phyloP scores from a whole-genome alignment of 1,140 invertebrate genomes.

The Philotrypesis tridentata region DNA sequence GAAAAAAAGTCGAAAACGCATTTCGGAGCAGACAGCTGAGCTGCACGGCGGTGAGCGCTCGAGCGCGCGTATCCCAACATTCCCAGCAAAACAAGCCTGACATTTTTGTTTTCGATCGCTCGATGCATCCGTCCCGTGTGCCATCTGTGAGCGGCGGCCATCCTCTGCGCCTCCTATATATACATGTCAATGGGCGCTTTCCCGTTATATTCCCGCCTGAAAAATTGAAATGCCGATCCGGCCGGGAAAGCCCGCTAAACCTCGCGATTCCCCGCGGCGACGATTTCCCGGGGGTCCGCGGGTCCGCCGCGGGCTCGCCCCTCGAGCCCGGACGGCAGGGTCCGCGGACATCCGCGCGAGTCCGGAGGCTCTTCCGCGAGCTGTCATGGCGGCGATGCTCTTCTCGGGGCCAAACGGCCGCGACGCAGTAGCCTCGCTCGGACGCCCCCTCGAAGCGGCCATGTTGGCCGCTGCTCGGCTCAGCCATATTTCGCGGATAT shows the following conservation, averaged over 20 bases:
- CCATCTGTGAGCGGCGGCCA: constrained; percentile 62
- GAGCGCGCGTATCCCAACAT: constrained; percentile 14
- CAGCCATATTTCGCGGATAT: not conserved
- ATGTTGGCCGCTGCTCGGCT: not conserved
- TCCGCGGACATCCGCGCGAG: not conserved
- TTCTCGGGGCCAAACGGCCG: not conserved
- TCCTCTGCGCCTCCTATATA: not conserved
- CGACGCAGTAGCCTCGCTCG: not conserved
- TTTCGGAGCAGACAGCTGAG: constrained; percentile 37
- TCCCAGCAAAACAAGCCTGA: constrained; percentile 27
- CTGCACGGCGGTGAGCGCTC: too few species aligned
- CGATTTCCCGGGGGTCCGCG: too few species aligned
- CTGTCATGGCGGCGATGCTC: constrained; percentile 60
- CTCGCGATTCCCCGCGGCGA: too few species aligned
- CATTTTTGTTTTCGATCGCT: constrained; percentile 53
- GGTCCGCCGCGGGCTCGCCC: too few species aligned
- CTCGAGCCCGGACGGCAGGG: not conserved
- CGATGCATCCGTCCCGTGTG: constrained; percentile 34
- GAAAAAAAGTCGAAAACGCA: constrained; percentile 1
- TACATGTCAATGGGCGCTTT: constrained; percentile 53
- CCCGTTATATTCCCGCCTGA: constrained; percentile 55
- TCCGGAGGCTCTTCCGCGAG: not conserved
- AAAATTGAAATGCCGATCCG: not conserved
- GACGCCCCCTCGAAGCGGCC: constrained; percentile 17
- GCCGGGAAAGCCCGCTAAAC: too few species aligned